phyloP scores from a whole-genome alignment of 2,888 invertebrate genomes.

The Tipula unca region DNA sequence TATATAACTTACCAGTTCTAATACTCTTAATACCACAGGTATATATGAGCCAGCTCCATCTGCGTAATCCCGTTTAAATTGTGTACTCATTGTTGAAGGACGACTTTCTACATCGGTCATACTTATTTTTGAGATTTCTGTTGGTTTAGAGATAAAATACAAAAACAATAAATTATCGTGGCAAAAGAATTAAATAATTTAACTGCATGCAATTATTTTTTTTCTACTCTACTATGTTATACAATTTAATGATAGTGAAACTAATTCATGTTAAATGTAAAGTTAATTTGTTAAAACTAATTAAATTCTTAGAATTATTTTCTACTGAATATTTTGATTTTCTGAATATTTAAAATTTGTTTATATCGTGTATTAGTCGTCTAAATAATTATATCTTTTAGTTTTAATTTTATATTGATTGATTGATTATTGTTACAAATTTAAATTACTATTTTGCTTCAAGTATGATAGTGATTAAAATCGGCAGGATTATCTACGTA shows the following conservation, averaged over 20 bases:
- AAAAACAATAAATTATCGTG: neutral
- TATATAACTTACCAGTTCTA: slow-evolving; percentile 23
- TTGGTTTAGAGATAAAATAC: neutral
- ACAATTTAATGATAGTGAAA: neutral
- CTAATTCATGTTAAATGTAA: neutral
- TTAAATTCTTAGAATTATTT: neutral
- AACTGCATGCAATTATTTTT: neutral
- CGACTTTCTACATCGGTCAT: slow-evolving; percentile 22
- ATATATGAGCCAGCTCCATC: slow-evolving; percentile 18
- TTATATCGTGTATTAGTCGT: neutral
- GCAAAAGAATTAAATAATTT: neutral
- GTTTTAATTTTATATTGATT: neutral
- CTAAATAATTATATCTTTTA: neutral
- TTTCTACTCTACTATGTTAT: neutral
- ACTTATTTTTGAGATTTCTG: slow-evolving; percentile 23
- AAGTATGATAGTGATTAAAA: neutral
- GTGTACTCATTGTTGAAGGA: slow-evolving; percentile 19
- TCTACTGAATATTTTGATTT: too few species aligned
- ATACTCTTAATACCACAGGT: slow-evolving; percentile 20
- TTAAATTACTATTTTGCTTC: neutral
- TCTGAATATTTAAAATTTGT: neutral
- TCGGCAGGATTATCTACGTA: neutral
- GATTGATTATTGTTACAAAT: neutral
- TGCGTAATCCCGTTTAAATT: slow-evolving; percentile 2
- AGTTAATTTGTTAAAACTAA: neutral